Percentiles rank a stretch among this genome's conserved stretches.
Evolutionary conservation across 2,888 invertebrate species (phyloP).

Genomic region (Pterostichus niger): DNA sequence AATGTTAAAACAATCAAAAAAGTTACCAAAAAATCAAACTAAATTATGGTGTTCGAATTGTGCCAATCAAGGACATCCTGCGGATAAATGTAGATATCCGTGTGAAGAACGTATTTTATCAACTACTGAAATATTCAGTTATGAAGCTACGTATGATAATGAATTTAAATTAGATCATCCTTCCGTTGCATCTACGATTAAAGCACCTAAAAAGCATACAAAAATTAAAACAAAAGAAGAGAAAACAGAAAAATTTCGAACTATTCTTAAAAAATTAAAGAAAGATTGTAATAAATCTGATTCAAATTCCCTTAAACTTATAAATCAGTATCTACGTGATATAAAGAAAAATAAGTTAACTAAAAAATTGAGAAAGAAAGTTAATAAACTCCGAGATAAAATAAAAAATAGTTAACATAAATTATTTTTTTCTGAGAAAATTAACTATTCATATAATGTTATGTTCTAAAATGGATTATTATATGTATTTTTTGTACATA

Average conservation of each 20-base stretch:
- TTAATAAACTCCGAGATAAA: neutral
- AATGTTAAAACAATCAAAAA: neutral
- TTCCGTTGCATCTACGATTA: neutral
- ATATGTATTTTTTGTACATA: neutral
- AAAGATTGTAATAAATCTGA: constrained; percentile 21
- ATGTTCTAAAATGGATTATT: neutral
- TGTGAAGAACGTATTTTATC: constrained; percentile 23
- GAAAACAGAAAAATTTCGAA: constrained; percentile 25
- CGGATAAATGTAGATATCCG: constrained; percentile 34
- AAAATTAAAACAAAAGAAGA: neutral
- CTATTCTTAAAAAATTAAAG: constrained; percentile 34
- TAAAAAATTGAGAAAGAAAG: neutral
- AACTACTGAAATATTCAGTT: constrained; percentile 32
- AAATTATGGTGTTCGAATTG: constrained; percentile 58
- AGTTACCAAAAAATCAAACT: neutral
- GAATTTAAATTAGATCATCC: neutral
- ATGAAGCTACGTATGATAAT: constrained; percentile 28
- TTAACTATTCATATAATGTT: no score
- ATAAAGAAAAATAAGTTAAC: neutral
- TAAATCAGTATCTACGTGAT: neutral
- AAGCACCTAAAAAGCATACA: neutral
- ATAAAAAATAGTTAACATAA: neutral
- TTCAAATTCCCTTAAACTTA: constrained; percentile 10
- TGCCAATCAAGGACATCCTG: constrained; percentile 47
- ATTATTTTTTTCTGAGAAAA: neutral